Percentiles rank a stretch among this genome's conserved stretches.
These are phyloP conservation scores for Baryphthengus martii DNA, from an alignment of 2,113 vertebrate species.

Conservation along the genomic window DNA sequence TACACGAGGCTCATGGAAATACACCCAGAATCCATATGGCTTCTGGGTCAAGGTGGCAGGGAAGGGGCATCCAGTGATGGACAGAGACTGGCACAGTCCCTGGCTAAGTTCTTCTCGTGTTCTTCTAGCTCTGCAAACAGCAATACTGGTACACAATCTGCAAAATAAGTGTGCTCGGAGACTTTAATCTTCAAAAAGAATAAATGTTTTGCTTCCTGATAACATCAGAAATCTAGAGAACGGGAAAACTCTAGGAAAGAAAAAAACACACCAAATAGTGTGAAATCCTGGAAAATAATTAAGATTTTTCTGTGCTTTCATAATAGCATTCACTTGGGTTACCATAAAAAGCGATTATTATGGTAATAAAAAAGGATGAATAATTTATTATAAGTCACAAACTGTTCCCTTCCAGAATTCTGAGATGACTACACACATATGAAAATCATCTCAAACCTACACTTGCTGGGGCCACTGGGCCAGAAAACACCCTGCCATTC, in stretches of 20 bases:
- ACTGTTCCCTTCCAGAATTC: slow-evolving; percentile 27
- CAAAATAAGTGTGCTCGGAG: not conserved
- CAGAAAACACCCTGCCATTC: not conserved
- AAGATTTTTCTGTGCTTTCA: slow-evolving; percentile 47
- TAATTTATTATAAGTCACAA: slow-evolving; percentile 51
- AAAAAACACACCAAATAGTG: not conserved
- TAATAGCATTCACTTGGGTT: slow-evolving; percentile 38
- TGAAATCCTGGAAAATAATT: slow-evolving; percentile 43
- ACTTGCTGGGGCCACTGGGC: not conserved
- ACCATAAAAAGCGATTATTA: slow-evolving; percentile 54
- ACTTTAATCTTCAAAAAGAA: not conserved
- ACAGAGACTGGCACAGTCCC: not conserved
- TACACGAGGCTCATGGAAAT: not conserved
- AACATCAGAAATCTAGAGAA: not conserved
- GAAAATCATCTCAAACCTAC: not conserved
- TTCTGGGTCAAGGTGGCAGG: not conserved
- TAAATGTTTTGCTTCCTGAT: not conserved
- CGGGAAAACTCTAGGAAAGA: not conserved
- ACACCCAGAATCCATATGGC: not conserved
- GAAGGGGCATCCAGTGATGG: not conserved
- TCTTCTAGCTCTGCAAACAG: not conserved
- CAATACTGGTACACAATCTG: not conserved
- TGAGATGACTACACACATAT: not conserved
- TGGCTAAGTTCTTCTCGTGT: not conserved
- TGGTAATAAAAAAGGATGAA: slow-evolving; percentile 61